phyloP scores from a whole-genome alignment of 2,113 vertebrate genomes.

The Tonatia bakeri region DNA sequence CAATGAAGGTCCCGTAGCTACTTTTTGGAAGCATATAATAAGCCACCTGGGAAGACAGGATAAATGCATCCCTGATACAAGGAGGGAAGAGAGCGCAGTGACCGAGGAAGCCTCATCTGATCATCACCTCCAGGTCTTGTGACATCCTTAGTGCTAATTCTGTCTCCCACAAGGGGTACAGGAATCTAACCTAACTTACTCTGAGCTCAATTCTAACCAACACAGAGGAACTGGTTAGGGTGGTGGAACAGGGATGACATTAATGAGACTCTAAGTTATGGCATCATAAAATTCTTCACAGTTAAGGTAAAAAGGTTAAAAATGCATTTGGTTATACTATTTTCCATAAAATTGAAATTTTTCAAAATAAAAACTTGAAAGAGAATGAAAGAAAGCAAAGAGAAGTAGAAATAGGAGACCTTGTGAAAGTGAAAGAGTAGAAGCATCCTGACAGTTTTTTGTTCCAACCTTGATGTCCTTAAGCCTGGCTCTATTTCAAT shows the following conservation, averaged over 20 bases:
- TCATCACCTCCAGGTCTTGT: not conserved
- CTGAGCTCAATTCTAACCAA: not conserved
- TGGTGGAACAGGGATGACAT: not conserved
- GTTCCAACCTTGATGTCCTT: not conserved
- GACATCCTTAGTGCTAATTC: not conserved
- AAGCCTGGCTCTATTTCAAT: not conserved
- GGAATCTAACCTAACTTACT: not conserved
- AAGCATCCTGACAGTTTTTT: not conserved
- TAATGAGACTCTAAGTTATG: not conserved
- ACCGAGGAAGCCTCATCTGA: not conserved
- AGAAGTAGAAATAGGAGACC: not conserved
- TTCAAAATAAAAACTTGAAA: not conserved
- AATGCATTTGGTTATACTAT: not conserved
- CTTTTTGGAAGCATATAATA: not conserved
- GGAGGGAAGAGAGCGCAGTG: not conserved
- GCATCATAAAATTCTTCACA: not conserved
- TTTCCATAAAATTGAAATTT: not conserved
- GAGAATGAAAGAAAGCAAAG: not conserved
- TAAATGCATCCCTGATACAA: not conserved
- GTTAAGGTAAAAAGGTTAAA: not conserved
- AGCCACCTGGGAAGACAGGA: not conserved
- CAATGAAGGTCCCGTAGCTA: not conserved
- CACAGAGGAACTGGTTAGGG: not conserved
- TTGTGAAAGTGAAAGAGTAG: not conserved
- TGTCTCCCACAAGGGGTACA: not conserved